phyloP scores from a whole-genome alignment of 2,797 vertebrate genomes.

The Syngnathus acus region DNA sequence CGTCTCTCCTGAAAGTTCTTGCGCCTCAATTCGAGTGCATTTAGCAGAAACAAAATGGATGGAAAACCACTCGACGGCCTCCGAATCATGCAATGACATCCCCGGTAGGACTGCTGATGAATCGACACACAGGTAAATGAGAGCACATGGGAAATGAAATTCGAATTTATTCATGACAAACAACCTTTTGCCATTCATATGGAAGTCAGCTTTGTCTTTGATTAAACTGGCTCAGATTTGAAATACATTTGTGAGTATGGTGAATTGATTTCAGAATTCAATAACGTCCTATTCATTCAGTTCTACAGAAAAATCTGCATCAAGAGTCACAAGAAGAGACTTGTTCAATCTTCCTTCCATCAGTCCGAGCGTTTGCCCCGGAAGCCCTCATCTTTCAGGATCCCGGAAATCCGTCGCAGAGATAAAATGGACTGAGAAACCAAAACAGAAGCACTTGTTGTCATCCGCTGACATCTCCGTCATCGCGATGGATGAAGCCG shows the following conservation, averaged over 20 bases:
- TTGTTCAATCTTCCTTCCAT: neutral
- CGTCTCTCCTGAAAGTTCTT: neutral
- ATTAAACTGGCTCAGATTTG: no score
- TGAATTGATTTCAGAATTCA: neutral
- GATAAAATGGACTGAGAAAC: slow-evolving; percentile 6
- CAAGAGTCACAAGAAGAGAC: neutral
- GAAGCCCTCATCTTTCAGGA: neutral
- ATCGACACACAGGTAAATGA: slow-evolving; percentile 28
- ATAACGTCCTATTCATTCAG: neutral
- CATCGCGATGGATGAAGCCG: neutral
- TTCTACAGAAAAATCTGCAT: neutral
- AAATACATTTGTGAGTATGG: neutral
- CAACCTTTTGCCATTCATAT: no score
- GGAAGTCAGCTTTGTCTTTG: no score
- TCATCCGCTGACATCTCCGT: neutral
- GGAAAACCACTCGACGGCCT: slow-evolving; percentile 18
- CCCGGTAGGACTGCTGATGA: slow-evolving; percentile 29
- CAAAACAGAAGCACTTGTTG: neutral
- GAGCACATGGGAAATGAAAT: neutral
- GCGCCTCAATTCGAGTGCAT: neutral
- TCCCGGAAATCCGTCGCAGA: neutral
- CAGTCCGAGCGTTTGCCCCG: neutral
- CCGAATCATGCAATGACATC: slow-evolving; percentile 52
- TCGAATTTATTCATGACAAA: no score
- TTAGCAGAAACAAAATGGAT: neutral